Conservation (phyloP, 2,113 vertebrate species). For the Muntiacus reevesi region DNA sequence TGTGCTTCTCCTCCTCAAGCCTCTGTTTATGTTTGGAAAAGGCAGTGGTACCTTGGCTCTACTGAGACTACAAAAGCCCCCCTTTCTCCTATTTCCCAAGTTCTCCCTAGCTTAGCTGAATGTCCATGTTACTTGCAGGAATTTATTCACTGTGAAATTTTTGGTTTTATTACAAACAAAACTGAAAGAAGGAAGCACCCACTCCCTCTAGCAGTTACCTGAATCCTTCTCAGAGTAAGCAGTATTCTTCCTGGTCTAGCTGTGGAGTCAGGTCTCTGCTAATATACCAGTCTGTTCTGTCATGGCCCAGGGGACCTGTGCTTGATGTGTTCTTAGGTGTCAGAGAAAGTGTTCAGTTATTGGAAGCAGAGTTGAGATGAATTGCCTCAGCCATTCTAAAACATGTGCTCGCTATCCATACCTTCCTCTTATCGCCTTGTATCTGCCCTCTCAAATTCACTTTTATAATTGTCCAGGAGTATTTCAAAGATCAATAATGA, state of each 20-base stretch:
- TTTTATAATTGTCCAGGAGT: not conserved
- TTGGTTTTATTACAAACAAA: not conserved
- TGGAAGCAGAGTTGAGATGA: not conserved
- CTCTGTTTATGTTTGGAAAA: not conserved
- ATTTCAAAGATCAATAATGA: not conserved
- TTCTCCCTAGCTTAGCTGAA: not conserved
- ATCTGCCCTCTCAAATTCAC: not conserved
- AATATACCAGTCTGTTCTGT: not conserved
- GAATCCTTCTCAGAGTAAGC: not conserved
- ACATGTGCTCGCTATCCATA: not conserved
- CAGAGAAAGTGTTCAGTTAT: not conserved
- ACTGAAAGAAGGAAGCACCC: not conserved
- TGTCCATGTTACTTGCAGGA: not conserved
- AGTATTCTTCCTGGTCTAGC: not conserved
- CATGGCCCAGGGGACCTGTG: not conserved
- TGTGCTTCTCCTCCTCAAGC: not conserved
- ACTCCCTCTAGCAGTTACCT: not conserved
- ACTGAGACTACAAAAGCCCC: not conserved
- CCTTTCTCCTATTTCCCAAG: not conserved
- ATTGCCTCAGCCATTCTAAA: not conserved
- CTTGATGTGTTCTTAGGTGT: not conserved
- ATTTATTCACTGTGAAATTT: not conserved
- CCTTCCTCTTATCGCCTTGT: not conserved
- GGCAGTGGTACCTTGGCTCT: not conserved
- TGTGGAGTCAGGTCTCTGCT: not conserved